Base-by-base conservation (phyloP, 2,797 vertebrate species). In the Antrozous pallidus region DNA sequence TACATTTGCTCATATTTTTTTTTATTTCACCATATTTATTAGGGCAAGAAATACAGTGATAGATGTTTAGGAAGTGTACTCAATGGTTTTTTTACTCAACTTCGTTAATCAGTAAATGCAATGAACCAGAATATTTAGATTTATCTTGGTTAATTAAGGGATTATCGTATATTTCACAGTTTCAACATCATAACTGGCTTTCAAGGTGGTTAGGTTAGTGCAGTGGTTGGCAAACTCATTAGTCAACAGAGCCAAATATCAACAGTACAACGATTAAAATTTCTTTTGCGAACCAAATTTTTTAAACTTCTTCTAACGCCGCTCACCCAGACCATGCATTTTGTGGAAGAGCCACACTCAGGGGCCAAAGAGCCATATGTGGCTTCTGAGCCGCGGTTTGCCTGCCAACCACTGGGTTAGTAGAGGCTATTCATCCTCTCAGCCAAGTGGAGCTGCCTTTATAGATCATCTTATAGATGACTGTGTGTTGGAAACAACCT, bases 141-240 rank as follows among this genome's bases (percentile, higher is more conserved):
- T 95, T 90, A 92, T 92, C 87, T 84, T 93, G 78, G 95, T 93
- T 96, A 95, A 95, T 88, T 96, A 77, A 87, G 70, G 63, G 78
- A 91, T 94, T 95, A 81, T 78, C 91, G 3, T 96, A 36, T 94
- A 82, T 95, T 94, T 96, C 91, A 94, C 73, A 78, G 86, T 95
- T 88, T 78, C 49, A 33, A 82, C 90, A 36, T 70, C 87, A 90
- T 90, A 95, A 90, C 87, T 47, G 49, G 56, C 84, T 95, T 69
- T 95, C 84, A 95, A 88, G 91, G 95, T 95, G 88, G 91, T 92
- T 80, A 80, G 86, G 83, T 90, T 77, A 85, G 75, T 45, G n/a
- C n/a, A n/a, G n/a, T n/a, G n/a, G n/a, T n/a, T n/a, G n/a, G n/a
- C n/a, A n/a, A n/a, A n/a, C n/a, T n/a, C n/a, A n/a, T n/a, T n/a